Conservation (phyloP, 2,113 vertebrate genomes). For the Crypturellus undulatus region DNA sequence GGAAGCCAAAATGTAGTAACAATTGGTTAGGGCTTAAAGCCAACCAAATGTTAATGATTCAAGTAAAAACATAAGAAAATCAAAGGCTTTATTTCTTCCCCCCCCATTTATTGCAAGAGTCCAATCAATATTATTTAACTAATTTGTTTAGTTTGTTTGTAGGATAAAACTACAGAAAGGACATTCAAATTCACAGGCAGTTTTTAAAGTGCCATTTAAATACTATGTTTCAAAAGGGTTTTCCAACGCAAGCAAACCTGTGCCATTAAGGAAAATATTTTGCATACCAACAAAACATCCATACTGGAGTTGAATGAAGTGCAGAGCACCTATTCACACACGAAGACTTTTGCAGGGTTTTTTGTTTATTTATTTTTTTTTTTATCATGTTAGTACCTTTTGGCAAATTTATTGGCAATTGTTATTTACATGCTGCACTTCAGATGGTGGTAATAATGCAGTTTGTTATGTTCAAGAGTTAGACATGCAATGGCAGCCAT, state of each 20-base stretch:
- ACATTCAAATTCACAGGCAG: neutral
- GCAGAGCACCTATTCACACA: neutral
- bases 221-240: neutral
- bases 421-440: neutral
- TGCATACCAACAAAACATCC: neutral
- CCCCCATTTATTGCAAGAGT: neutral
- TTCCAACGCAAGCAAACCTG: neutral
- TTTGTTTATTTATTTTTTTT: neutral
- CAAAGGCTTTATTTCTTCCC: no score
- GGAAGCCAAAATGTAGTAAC: neutral
- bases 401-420: rapidly evolving
- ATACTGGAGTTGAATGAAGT: neutral
- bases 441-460: neutral
- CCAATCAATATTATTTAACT: neutral
- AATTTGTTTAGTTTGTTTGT: neutral
- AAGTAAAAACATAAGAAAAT: neutral
- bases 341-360: rapidly evolving
- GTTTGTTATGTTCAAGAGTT: neutral
- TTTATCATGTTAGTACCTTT: neutral
- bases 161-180: neutral
- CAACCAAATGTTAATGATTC: neutral
- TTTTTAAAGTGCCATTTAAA: conserved; percentile 15
- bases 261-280: neutral
- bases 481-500: conserved; percentile 31
- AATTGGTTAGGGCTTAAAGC: neutral